A percentile compares a stretch with the other conserved stretches of the same genome.
Evolutionary conservation across 2,888 invertebrate species (phyloP).

Genomic region (Prenolepis imparis): DNA sequence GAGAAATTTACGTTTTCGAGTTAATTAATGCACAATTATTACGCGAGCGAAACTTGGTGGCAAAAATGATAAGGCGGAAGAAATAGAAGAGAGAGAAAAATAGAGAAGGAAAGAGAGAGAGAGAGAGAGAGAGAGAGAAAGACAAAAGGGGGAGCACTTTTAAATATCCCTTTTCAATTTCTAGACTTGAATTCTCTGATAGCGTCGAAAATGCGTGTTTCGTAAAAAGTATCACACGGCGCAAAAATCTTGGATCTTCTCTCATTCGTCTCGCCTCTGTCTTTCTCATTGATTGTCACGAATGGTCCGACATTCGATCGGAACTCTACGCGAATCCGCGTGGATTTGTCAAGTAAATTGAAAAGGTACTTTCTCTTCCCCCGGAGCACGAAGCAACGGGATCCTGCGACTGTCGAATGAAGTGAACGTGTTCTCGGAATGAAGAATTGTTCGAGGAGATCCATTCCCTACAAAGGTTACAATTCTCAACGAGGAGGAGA

Average conservation of each 20-base stretch:
- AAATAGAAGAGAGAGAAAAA: not conserved
- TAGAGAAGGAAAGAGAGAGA: not conserved
- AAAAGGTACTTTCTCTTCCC: conserved; percentile 37
- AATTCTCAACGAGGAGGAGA: conserved; percentile 26
- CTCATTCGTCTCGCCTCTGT: conserved; percentile 13
- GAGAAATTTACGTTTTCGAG: not conserved
- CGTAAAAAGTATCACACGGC: conserved; percentile 28
- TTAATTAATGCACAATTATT: conserved; percentile 22
- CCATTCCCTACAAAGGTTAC: conserved; percentile 9
- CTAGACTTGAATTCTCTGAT: conserved; percentile 8
- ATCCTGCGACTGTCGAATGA: conserved; percentile 37
- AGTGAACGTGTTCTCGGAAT: conserved; percentile 27
- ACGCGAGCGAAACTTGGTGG: not conserved
- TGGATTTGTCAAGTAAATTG: conserved; percentile 70
- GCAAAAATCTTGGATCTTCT: conserved; percentile 5
- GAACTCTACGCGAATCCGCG: conserved; percentile 48
- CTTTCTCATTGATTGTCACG: conserved; percentile 15
- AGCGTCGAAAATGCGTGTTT: not conserved
- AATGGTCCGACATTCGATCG: not conserved
- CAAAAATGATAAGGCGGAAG: not conserved
- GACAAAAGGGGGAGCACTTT: not conserved
- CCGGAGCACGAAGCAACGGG: conserved; percentile 21
- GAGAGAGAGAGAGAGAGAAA: not conserved
- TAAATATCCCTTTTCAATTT: conserved; percentile 19
- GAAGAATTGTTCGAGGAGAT: conserved; percentile 53